A percentile compares a stretch with the other conserved stretches of the same genome.
Evolutionary conservation across 2,113 vertebrate genomes (phyloP).

Genomic region (Elaphurus davidianus): DNA sequence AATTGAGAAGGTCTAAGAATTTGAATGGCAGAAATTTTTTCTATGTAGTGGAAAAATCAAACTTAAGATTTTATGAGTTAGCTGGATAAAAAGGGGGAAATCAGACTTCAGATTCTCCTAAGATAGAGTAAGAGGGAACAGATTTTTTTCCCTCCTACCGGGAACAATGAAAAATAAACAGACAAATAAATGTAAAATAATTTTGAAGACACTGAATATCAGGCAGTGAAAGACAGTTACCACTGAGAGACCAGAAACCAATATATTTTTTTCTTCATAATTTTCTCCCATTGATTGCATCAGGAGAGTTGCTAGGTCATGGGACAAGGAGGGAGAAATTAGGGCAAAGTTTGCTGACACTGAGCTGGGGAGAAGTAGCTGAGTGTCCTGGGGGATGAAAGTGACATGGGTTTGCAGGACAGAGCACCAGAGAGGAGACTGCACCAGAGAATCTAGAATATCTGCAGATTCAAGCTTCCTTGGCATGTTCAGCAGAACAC

Average conservation of each 20-base stretch:
- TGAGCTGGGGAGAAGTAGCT: neutral
- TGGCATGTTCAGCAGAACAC: neutral
- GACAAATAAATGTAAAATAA: neutral
- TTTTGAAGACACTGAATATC: neutral
- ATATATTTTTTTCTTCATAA: neutral
- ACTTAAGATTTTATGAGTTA: neutral
- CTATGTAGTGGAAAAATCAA: neutral
- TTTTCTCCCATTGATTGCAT: neutral
- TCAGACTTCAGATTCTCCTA: neutral
- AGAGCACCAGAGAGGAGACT: neutral
- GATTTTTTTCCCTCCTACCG: neutral
- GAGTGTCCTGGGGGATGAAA: neutral
- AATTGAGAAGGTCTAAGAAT: neutral
- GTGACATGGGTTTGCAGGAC: neutral
- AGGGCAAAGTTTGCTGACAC: neutral
- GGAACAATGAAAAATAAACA: neutral
- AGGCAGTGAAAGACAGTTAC: neutral
- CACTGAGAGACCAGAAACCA: neutral
- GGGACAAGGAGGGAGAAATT: neutral
- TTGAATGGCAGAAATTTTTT: neutral
- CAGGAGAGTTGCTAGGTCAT: neutral
- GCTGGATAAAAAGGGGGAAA: neutral
- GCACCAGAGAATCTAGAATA: neutral
- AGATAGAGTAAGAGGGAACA: too few species aligned
- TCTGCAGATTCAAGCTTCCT: neutral